phyloP scores from a whole-genome alignment of 2,113 vertebrate species.

The Casuarius casuarius region DNA sequence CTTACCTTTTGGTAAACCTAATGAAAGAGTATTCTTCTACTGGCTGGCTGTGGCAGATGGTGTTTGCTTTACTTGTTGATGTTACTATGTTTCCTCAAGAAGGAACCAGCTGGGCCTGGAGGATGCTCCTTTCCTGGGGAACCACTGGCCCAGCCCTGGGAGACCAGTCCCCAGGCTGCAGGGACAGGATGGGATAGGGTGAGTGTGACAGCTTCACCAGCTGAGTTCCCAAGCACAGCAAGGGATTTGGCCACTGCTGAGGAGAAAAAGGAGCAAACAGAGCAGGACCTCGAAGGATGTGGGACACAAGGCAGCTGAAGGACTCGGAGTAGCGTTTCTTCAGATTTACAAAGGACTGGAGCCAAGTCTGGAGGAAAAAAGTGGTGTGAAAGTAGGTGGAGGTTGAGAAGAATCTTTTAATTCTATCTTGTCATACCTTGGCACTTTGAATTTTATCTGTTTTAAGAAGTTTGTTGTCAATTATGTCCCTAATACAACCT shows the following conservation, averaged over 20 bases:
- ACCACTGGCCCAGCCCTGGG: neutral
- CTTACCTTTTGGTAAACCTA: neutral
- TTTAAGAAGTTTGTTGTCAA: neutral
- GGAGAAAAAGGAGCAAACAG: neutral
- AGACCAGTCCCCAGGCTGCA: neutral
- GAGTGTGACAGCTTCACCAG: fast-evolving
- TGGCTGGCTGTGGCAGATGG: neutral
- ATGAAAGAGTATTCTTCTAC: neutral
- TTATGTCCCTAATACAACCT: neutral
- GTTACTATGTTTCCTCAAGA: neutral
- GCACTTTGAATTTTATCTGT: neutral
- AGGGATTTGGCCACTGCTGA: neutral
- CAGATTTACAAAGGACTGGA: neutral
- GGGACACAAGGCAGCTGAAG: neutral
- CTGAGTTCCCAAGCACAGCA: neutral
- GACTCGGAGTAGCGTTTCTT: neutral
- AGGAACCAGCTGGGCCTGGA: fast-evolving
- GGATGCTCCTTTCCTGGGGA: neutral
- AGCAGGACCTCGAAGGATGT: neutral
- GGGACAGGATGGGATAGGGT: neutral
- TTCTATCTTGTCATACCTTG: neutral
- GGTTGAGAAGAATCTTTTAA: neutral
- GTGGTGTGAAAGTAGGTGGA: fast-evolving
- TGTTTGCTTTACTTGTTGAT: neutral
- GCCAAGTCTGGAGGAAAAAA: neutral